Evolutionary conservation across 2,113 vertebrate genomes (phyloP).

Genomic region (Gyps fulvus): DNA sequence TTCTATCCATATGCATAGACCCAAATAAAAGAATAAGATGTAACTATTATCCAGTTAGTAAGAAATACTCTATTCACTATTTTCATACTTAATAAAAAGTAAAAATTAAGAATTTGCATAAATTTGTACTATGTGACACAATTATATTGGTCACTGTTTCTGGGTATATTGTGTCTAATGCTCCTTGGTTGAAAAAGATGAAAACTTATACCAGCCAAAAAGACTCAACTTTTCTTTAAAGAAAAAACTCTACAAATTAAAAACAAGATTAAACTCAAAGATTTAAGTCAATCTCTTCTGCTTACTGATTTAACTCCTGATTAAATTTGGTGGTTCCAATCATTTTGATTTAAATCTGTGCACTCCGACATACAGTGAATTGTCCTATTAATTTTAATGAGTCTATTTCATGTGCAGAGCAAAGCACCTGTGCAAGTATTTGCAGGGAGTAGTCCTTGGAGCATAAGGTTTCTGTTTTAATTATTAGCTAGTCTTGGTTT

Average conservation of each 20-base stretch:
- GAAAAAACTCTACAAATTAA: not conserved
- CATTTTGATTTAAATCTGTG: not conserved
- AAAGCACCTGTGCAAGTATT: not conserved
- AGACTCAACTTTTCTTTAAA: not conserved
- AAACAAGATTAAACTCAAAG: not conserved
- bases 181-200: not conserved
- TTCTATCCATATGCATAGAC: not conserved
- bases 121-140: not conserved
- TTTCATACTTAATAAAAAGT: not conserved
- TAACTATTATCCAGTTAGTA: not conserved
- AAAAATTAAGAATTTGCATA: not conserved
- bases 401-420: not conserved
- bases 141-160: not conserved
- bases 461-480: not conserved
- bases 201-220: not conserved
- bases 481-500: not conserved
- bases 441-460: not conserved
- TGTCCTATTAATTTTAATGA: slow-evolving; percentile 15
- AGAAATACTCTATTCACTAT: not conserved
- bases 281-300: not conserved
- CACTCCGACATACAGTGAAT: not conserved
- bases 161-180: not conserved
- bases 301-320: not conserved
- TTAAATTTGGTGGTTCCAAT: slow-evolving; percentile 4
- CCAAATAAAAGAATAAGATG: not conserved